Base-by-base conservation (phyloP, 2,888 invertebrate species). In the Halocaridina rubra region DNA sequence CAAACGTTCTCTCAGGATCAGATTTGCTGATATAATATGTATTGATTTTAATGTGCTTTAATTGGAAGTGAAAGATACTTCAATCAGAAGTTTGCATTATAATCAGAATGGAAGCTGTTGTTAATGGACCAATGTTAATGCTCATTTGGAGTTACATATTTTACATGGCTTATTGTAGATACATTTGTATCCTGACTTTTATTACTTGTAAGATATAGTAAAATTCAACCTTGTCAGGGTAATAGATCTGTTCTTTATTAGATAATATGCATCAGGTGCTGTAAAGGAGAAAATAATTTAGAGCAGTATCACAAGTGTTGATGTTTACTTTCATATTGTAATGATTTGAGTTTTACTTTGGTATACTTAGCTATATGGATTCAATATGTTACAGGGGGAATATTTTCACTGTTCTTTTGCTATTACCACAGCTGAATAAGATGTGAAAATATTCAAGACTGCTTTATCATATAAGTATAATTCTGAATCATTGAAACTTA, bases 111-210 rank as follows among this genome's bases (percentile, higher is more conserved):
- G 61, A 61, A 61, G n/a, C n/a, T n/a, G 32, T 69, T 79, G 79
- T 79, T 79, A 69, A 79, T 53, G 79, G 79, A 79, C 79, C 79
- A 79, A 79, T 69, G 33, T 67, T 69, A 30, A 79, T 79, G 79
- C 79, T 79, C 79, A 79, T 46, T 79, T 79, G 69, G 69, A 69
- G 67, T 79, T 79, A 46, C 24, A 32, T 46, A 79, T 61, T 77
- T 57, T 57, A 32, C 13, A 29, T 75, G 57, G 75, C 57, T 22
- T 57, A 29, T 77, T 77, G 76, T 77, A 61, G 57, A 77, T 77
- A 77, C 61, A 77, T 77, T 77, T 77, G 76, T 77, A 77, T n/a
- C 76, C 76, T 57, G 19, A 59, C 69, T 69, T 69, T 69, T 53
- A 53, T 53, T 53, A 53, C 16, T 53, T n/a, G n/a, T 53, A 53